Evolutionary conservation across 2,888 invertebrate species (phyloP).

Genomic region (Deilephila elpenor): DNA sequence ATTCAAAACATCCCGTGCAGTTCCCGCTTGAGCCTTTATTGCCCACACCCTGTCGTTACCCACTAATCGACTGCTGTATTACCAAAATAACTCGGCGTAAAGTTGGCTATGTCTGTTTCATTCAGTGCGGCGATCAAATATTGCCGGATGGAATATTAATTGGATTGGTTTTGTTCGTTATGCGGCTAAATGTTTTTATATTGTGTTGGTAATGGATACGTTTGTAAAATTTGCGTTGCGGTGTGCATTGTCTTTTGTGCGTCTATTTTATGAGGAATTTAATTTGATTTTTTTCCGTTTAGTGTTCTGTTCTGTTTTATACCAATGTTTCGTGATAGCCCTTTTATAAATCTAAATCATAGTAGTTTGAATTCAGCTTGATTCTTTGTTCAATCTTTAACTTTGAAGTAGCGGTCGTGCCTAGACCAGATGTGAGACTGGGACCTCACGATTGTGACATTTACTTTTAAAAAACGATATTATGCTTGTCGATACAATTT

Average conservation of each 20-base stretch:
- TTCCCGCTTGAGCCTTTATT: conserved; percentile 72
- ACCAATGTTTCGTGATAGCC: too few species aligned
- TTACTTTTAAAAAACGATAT: too few species aligned
- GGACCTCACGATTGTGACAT: too few species aligned
- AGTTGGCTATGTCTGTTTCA: conserved; percentile 47
- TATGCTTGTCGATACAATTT: too few species aligned
- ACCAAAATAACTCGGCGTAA: conserved; percentile 75
- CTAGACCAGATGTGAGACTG: too few species aligned
- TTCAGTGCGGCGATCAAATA: conserved; percentile 44
- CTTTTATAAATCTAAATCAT: too few species aligned
- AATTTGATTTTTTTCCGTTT: too few species aligned
- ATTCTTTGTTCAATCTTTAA: too few species aligned
- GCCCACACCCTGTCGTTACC: conserved; percentile 72
- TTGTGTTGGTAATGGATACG: neutral
- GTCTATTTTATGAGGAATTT: too few species aligned
- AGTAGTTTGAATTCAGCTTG: too few species aligned
- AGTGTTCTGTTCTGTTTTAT: too few species aligned
- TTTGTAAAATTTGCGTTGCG: neutral
- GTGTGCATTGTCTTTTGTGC: neutral
- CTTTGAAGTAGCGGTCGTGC: too few species aligned
- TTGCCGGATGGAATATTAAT: conserved; percentile 15
- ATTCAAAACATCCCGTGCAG: conserved; percentile 82
- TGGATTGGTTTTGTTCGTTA: conserved; percentile 14
- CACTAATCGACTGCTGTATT: conserved; percentile 80
- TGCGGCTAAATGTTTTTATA: conserved; percentile 25